These are phyloP conservation scores for Tympanuchus pallidicinctus DNA, from an alignment of 2,113 vertebrate genomes.

Conservation along the genomic window DNA sequence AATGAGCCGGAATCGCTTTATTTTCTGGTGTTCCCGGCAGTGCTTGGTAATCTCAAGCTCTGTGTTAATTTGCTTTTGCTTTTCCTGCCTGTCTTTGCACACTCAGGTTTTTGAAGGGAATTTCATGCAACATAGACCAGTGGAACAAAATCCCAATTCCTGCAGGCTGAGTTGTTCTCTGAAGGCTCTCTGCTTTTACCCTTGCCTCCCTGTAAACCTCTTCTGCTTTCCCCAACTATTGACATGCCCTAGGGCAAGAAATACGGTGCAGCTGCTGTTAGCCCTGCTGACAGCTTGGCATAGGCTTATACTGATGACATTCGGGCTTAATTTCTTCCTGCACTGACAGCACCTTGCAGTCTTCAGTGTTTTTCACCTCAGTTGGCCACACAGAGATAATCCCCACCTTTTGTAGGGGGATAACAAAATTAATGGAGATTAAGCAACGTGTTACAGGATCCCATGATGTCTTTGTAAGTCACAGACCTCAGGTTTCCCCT, in stretches of 20 bases:
- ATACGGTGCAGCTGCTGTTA: not conserved
- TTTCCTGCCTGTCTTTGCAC: not conserved
- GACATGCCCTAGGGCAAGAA: not conserved
- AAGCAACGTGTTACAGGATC: not conserved
- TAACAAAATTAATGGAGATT: not conserved
- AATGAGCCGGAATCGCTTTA: not conserved
- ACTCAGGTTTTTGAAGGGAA: not conserved
- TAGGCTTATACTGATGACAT: not conserved
- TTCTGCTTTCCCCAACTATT: not conserved
- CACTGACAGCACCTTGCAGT: not conserved
- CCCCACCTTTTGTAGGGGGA: not conserved
- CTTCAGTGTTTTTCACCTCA: not conserved
- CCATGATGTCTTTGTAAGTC: not conserved
- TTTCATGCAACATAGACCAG: not conserved
- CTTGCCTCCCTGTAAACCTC: not conserved
- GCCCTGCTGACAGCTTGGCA: not conserved
- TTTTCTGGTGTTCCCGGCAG: not conserved
- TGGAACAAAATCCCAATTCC: not conserved
- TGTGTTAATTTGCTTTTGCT: not conserved
- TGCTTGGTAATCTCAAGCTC: accelerated
- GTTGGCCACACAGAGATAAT: not conserved
- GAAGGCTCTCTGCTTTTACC: not conserved
- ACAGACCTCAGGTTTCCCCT: not conserved
- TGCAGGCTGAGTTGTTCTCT: not conserved
- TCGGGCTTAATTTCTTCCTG: not conserved